These are phyloP conservation scores for Brachypterus glaber DNA, from an alignment of 2,888 invertebrate species.

Conservation along the genomic window DNA sequence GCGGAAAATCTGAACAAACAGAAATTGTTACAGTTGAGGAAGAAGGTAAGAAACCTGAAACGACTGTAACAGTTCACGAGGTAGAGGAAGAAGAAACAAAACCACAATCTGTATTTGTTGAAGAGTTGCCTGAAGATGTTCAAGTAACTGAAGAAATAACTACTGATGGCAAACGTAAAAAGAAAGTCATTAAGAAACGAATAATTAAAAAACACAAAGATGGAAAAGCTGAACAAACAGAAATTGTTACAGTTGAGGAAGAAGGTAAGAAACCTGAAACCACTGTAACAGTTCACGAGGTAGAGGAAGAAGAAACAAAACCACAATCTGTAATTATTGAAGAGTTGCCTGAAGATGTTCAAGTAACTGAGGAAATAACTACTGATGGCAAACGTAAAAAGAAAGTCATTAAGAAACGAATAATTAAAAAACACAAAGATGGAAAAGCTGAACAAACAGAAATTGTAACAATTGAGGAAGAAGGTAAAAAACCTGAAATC, in stretches of 20 bases:
- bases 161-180: slow-evolving; percentile 20
- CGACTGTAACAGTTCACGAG: slow-evolving; percentile 32
- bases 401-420: slow-evolving; percentile 30
- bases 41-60: slow-evolving; percentile 25
- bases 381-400: slow-evolving; percentile 28
- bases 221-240: slow-evolving; percentile 31
- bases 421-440: slow-evolving; percentile 29
- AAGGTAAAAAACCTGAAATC: slow-evolving; percentile 32
- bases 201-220: slow-evolving; percentile 39
- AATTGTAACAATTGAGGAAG: slow-evolving; percentile 36
- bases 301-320: slow-evolving; percentile 13
- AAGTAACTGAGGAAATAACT: slow-evolving; percentile 15
- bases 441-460: slow-evolving; percentile 35
- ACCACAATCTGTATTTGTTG: slow-evolving; percentile 10
- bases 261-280: slow-evolving; percentile 36
- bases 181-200: slow-evolving; percentile 26
- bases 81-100: slow-evolving; percentile 23
- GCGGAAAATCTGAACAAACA: slow-evolving; percentile 38
- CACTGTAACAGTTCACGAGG: slow-evolving; percentile 26
- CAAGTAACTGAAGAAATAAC: slow-evolving; percentile 23
- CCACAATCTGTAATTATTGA: slow-evolving; percentile 21
- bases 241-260: slow-evolving; percentile 41
- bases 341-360: slow-evolving; percentile 28
- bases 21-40: slow-evolving; percentile 30
- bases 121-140: slow-evolving; percentile 27